Base-by-base conservation (phyloP, 2,888 invertebrate species). In the Nomada goodeniana region DNA sequence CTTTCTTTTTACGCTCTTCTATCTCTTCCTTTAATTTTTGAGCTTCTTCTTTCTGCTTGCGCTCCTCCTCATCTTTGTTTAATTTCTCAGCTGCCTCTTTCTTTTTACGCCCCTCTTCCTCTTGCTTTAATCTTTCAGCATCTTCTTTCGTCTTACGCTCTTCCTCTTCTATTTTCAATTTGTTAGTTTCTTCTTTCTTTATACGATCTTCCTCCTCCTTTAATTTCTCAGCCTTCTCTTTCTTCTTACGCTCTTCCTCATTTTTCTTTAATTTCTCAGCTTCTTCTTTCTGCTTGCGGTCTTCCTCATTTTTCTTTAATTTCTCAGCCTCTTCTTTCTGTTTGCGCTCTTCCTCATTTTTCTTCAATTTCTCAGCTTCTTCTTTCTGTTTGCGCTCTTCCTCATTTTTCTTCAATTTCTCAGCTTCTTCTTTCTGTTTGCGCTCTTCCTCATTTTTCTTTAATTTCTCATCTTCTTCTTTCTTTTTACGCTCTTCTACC, bases 1-100 rank as follows among this genome's bases (percentile, higher is more conserved):
- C 77, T 52, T 73, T 82, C 68, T 81, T 74, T 50, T 84, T 80
- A 18, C 83, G 80, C 36, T 88, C 72, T 63, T 86, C 85, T 2
- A 86, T 73, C 9, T 63, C n/a, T n/a, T 80, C 29, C 76, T 74
- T 26, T 77, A 55, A 77, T 26, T 63, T 86, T 36, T 89, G 83
- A 57, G 70, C 89, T 50, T 94, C 92, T 75, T 93, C 92, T 47
- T 92, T 93, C 50, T 93, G 92, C 76, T 78, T 29, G 53, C 64
- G 53, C 18, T 83, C 80, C 2, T 83, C 67, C 23, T 77, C 47
- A n/a, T 42, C 87, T 79, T 36, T 84, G 76, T 57, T 71, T 59
- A 83, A 55, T 68, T 76, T 76, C 13, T 83, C 74, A 10, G 69
- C 76, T 60, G 88, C 84, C 42, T 84, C 76, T 29, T 86, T 67